phyloP scores from a whole-genome alignment of 1,140 invertebrate species.

The Archegozetes longisetosus region DNA sequence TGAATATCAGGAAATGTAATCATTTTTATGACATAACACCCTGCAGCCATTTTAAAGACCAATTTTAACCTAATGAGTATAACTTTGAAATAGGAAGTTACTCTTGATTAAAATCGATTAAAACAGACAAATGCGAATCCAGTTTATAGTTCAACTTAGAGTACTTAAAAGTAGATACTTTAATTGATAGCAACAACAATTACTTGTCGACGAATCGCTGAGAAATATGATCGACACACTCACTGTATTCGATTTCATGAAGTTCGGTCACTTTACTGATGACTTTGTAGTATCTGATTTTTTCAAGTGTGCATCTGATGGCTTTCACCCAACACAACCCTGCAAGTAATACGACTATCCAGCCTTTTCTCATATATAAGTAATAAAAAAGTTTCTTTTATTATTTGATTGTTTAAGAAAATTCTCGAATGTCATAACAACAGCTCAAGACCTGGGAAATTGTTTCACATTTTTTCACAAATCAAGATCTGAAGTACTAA shows the following conservation, averaged over 20 bases:
- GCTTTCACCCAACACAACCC: slow-evolving; percentile 1
- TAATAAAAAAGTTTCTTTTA: neutral
- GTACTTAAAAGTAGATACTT: neutral
- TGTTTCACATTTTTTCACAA: slow-evolving; percentile 14
- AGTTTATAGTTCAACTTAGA: neutral
- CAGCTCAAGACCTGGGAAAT: slow-evolving; percentile 12
- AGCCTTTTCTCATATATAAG: neutral
- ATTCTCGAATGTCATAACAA: slow-evolving; percentile 8
- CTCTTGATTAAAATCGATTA: neutral
- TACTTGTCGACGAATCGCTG: slow-evolving; percentile 6
- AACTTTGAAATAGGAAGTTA: neutral
- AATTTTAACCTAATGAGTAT: neutral
- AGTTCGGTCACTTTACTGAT: slow-evolving; percentile 1
- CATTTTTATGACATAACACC: no score
- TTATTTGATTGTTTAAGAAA: slow-evolving; percentile 8
- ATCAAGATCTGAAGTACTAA: neutral
- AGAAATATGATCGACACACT: slow-evolving; percentile 6
- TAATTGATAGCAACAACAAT: slow-evolving; percentile 9
- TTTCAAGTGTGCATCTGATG: slow-evolving; percentile 8
- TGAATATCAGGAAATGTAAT: no score
- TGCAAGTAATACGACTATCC: neutral
- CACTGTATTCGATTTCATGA: slow-evolving; percentile 7
- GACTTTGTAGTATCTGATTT: slow-evolving; percentile 9
- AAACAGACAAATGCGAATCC: neutral
- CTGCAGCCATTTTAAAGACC: no score